phyloP scores from a whole-genome alignment of 2,797 vertebrate species.

The Phaenicophaeus curvirostris region DNA sequence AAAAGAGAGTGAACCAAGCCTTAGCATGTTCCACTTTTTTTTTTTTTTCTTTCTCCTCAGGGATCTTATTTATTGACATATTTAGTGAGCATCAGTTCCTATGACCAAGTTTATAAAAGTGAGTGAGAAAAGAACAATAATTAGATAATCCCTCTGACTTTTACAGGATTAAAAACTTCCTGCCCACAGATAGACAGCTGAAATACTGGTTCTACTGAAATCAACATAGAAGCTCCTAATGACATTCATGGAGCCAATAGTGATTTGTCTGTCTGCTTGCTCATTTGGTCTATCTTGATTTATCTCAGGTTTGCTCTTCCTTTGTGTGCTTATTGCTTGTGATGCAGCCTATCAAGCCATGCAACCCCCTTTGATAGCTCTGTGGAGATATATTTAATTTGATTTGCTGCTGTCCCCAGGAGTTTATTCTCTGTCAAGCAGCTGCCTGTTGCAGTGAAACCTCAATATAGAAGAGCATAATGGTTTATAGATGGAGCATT shows the following conservation, averaged over 20 bases:
- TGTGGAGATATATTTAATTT: conserved; percentile 67
- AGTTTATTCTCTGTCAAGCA: conserved; percentile 65
- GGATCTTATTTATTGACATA: not conserved
- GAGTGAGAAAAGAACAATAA: not conserved
- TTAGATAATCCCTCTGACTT: conserved; percentile 31
- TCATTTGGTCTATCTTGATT: conserved; percentile 57
- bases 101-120: not conserved
- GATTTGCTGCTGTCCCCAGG: conserved; percentile 63
- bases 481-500: conserved; percentile 53
- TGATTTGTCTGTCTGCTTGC: conserved; percentile 52
- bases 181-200: not conserved
- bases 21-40: not conserved
- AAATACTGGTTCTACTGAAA: not conserved
- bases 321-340: conserved; percentile 49
- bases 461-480: conserved; percentile 16
- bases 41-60: not conserved
- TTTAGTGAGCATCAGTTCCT: not conserved
- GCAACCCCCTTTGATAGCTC: conserved; percentile 45
- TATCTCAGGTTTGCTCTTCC: conserved; percentile 53
- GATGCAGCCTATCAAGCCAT: conserved; percentile 46
- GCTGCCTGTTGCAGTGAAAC: conserved; percentile 54
- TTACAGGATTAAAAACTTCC: conserved; percentile 24
- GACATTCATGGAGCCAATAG: not conserved
- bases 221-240: conserved; percentile 1
- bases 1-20: not conserved